Evolutionary conservation across 2,888 invertebrate species (phyloP).

Genomic region (Drosophila putrida): DNA sequence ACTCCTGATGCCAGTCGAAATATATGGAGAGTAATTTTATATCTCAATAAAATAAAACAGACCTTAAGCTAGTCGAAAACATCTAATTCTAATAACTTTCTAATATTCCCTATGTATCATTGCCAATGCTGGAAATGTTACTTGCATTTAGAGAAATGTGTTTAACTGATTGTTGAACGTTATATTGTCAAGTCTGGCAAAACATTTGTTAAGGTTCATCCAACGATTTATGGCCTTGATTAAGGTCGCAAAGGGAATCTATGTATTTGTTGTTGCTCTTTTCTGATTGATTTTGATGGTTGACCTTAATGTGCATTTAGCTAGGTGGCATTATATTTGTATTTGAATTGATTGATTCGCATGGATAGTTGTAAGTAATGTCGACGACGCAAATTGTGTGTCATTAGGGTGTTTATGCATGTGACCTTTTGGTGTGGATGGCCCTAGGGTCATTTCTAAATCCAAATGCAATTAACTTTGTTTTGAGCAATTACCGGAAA

Average conservation of each 20-base stretch:
- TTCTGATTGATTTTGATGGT: conserved; percentile 40
- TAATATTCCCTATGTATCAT: too few relatives aligned
- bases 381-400: not conserved
- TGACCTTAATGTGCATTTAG: conserved; percentile 21
- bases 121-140: not conserved
- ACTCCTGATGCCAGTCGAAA: too few relatives aligned
- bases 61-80: too few relatives aligned
- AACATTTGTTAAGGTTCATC: conserved; percentile 9
- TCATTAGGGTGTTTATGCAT: conserved; percentile 6
- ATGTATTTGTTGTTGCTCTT: conserved; percentile 15
- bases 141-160: conserved; percentile 4
- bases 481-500: conserved; percentile 18
- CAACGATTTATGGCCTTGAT: conserved; percentile 29
- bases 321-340: conserved; percentile 1
- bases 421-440: conserved; percentile 2
- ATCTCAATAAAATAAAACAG: too few relatives aligned
- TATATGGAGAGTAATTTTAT: too few relatives aligned
- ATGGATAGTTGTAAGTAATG: conserved; percentile 20
- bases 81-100: too few relatives aligned
- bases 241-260: not conserved
- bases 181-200: conserved; percentile 1
- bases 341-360: conserved; percentile 19
- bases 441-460: conserved; percentile 30
- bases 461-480: conserved; percentile 47
- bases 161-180: conserved; percentile 15